Conservation (phyloP, 2,797 vertebrate genomes). For the Saxicola maurus region DNA sequence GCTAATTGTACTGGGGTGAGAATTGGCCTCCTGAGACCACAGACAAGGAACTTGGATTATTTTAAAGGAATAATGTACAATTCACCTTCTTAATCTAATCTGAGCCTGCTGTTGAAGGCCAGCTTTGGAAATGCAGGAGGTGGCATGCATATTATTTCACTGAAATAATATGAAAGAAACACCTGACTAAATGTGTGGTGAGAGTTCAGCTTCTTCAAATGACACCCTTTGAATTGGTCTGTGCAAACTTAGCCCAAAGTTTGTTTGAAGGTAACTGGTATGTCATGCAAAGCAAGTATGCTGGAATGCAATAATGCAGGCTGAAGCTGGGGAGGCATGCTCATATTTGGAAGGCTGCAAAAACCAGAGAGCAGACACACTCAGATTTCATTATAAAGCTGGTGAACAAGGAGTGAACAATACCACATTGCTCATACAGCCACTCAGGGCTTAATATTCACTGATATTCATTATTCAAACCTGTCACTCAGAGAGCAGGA, state of each 20-base stretch:
- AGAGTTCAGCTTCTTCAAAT: not conserved
- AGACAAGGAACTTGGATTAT: not conserved
- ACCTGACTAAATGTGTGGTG: not conserved
- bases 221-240: not conserved
- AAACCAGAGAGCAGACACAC: not conserved
- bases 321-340: not conserved
- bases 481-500: not conserved
- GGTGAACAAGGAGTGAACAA: not conserved
- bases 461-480: not conserved
- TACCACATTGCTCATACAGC: not conserved
- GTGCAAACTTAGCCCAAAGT: not conserved
- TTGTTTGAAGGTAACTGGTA: slow-evolving; percentile 16
- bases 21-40: not conserved
- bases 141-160: not conserved
- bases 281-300: not conserved
- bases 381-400: not conserved
- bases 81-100: not conserved
- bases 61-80: not conserved
- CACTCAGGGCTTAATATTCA: not conserved
- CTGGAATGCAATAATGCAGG: not conserved
- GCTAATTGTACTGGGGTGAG: not conserved
- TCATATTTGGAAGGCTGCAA: not conserved
- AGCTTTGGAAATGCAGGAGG: not conserved
- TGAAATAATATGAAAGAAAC: not conserved
- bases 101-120: not conserved